A percentile compares a stretch with the other conserved stretches of the same genome.
These are phyloP conservation scores for Drosophila pectinifera DNA, from an alignment of 1,140 invertebrate species.

Conservation along the genomic window DNA sequence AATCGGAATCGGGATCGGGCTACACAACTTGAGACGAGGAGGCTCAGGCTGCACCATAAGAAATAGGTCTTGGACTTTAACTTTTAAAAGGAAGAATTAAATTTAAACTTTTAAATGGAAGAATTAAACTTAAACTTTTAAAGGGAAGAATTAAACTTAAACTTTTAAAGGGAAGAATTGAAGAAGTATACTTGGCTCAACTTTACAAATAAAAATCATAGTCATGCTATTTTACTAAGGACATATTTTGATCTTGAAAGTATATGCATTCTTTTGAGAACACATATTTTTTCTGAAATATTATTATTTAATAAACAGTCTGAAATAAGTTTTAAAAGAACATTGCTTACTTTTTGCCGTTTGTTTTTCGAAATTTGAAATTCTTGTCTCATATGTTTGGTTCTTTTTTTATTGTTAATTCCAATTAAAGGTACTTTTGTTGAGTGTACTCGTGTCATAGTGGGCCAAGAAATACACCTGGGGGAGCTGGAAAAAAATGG, in stretches of 20 bases:
- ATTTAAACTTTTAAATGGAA: too few species aligned
- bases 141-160: too few species aligned
- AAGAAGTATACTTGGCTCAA: too few species aligned
- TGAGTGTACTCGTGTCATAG: conserved; percentile 49
- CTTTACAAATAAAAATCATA: too few species aligned
- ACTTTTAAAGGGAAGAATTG: neutral
- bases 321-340: neutral
- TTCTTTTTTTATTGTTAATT: neutral
- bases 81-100: too few species aligned
- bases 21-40: conserved; percentile 22
- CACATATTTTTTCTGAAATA: neutral
- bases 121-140: too few species aligned
- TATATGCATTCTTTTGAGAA: too few species aligned
- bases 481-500: conserved; percentile 17
- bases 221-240: too few species aligned
- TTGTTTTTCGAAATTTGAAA: neutral
- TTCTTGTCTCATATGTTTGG: neutral
- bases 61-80: too few species aligned
- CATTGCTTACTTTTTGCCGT: too few species aligned
- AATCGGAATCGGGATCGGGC: conserved; percentile 36
- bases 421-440: neutral
- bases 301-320: neutral
- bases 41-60: conserved; percentile 13
- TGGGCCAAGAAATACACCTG: conserved; percentile 53
- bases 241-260: too few species aligned